A percentile compares a stretch with the other conserved stretches of the same genome.
These are phyloP conservation scores for Eclectus roratus DNA, from an alignment of 2,113 vertebrate species.

Conservation along the genomic window DNA sequence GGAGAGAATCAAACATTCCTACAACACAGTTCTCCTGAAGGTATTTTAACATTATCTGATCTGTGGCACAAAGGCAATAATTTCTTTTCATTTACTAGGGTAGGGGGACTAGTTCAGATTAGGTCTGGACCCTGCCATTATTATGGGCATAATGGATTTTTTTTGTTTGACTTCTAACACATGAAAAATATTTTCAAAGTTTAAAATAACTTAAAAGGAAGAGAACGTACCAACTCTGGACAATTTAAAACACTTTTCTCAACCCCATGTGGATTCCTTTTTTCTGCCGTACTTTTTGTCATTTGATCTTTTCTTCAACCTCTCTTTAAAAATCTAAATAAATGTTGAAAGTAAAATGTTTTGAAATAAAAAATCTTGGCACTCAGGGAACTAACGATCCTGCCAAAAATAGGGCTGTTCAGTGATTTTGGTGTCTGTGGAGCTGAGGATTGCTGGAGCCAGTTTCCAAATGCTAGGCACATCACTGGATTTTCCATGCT, in stretches of 20 bases:
- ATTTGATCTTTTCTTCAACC: neutral
- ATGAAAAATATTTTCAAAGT: neutral
- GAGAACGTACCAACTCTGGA: neutral
- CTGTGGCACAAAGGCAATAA: neutral
- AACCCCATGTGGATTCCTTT: neutral
- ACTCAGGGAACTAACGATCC: neutral
- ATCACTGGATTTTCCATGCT: neutral
- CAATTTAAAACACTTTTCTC: neutral
- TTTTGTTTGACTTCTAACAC: neutral
- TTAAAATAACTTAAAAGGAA: neutral
- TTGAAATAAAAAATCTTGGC: neutral
- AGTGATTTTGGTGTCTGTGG: neutral
- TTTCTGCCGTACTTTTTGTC: neutral
- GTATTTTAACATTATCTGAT: neutral
- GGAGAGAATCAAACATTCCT: neutral
- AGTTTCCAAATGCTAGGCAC: neutral
- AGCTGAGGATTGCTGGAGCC: neutral
- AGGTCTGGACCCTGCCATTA: neutral
- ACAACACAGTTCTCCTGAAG: neutral
- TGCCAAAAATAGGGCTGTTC: neutral
- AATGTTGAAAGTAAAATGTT: neutral
- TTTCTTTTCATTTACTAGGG: neutral
- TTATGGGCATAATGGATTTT: neutral
- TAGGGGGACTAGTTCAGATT: neutral
- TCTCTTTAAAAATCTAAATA: neutral